phyloP scores from a whole-genome alignment of 2,888 invertebrate genomes.

The Pandemis heparana region DNA sequence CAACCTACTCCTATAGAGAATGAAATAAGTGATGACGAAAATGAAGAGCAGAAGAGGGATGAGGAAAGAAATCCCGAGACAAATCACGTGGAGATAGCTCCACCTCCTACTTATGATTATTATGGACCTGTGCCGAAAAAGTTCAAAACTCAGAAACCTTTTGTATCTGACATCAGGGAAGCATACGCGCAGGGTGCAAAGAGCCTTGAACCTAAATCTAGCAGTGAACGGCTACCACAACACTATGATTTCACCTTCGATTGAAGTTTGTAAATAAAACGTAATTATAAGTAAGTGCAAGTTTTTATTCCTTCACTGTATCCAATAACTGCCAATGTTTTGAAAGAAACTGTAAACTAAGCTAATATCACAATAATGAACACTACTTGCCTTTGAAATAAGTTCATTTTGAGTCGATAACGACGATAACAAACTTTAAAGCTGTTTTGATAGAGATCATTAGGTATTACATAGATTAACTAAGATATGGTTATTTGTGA shows the following conservation, averaged over 20 bases:
- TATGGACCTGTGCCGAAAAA: conserved; percentile 81
- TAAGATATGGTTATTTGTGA: conserved; percentile 17
- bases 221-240: conserved; percentile 64
- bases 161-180: conserved; percentile 73
- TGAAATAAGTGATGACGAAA: conserved; percentile 65
- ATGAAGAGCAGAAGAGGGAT: conserved; percentile 44
- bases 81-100: conserved; percentile 83
- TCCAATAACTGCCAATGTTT: conserved; percentile 18
- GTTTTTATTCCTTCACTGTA: conserved; percentile 30
- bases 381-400: conserved; percentile 53
- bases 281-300: conserved; percentile 24
- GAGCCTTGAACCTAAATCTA: conserved; percentile 71
- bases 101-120: conserved; percentile 88
- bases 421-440: conserved; percentile 11
- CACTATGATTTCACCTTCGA: conserved; percentile 79
- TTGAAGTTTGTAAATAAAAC: conserved; percentile 47
- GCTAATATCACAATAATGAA: conserved; percentile 68
- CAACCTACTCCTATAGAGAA: conserved; percentile 67
- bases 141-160: conserved; percentile 66
- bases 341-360: conserved; percentile 45
- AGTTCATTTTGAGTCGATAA: conserved; percentile 41
- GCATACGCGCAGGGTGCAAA: conserved; percentile 77
- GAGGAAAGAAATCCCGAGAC: conserved; percentile 53
- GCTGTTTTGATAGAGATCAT: conserved; percentile 40
- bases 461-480: conserved; percentile 22